Evolutionary conservation across 2,797 vertebrate species (phyloP).

Genomic region (Oreonectes daqikongensis): DNA sequence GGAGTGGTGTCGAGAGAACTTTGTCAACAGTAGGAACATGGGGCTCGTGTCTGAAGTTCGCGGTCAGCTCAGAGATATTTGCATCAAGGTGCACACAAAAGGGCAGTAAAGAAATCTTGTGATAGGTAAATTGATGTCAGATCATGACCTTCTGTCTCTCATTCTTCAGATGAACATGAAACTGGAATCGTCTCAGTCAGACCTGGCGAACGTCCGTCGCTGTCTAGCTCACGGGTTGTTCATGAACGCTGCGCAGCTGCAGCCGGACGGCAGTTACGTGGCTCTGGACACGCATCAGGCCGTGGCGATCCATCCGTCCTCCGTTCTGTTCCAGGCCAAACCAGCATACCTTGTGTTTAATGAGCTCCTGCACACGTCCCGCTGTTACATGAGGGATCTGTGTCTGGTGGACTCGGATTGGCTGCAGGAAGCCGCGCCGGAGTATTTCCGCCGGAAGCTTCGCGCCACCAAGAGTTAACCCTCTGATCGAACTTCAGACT

Average conservation of each 20-base stretch:
- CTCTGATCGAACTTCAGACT: no score
- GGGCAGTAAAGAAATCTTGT: background rate
- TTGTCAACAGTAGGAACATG: slow-evolving; percentile 95
- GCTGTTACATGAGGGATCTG: slow-evolving; percentile 95
- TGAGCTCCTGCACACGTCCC: slow-evolving; percentile 88
- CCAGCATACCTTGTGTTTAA: slow-evolving; percentile 91
- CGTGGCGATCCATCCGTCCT: slow-evolving; percentile 93
- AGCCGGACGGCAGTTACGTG: slow-evolving; percentile 85
- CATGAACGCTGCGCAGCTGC: slow-evolving; percentile 88
- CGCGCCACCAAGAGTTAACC: slow-evolving; percentile 75
- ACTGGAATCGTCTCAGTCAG: slow-evolving; percentile 81
- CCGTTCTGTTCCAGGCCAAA: slow-evolving; percentile 91
- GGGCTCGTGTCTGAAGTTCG: slow-evolving; percentile 87
- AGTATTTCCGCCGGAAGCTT: slow-evolving; percentile 88
- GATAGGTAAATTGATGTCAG: background rate
- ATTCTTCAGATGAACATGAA: slow-evolving; percentile 84
- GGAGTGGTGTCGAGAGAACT: slow-evolving; percentile 98
- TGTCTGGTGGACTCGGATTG: slow-evolving; percentile 90
- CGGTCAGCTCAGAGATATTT: slow-evolving; percentile 91
- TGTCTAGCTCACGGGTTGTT: slow-evolving; percentile 94
- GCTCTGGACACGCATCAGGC: slow-evolving; percentile 86
- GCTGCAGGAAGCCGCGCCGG: slow-evolving; percentile 90
- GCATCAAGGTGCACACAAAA: slow-evolving; percentile 85
- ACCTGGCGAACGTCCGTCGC: slow-evolving; percentile 81
- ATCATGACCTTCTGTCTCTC: background rate